These are phyloP conservation scores for Drosophila orosa DNA, from an alignment of 1,140 invertebrate genomes.

Conservation along the genomic window DNA sequence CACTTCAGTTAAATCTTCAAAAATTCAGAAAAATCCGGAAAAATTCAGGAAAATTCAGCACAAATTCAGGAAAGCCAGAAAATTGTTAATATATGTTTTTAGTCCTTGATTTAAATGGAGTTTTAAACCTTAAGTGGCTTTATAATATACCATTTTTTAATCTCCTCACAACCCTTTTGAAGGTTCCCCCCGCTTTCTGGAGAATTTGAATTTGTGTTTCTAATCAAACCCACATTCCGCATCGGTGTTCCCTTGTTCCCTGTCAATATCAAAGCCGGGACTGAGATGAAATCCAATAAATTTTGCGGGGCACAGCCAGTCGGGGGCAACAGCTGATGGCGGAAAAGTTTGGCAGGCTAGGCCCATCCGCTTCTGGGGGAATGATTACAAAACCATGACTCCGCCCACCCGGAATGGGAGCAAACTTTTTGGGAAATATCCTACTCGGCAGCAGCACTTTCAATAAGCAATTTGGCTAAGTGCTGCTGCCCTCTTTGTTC, in stretches of 20 bases:
- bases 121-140: neutral
- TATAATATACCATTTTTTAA: neutral
- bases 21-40: too few relatives aligned
- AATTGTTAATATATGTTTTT: too few relatives aligned
- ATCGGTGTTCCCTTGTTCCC: conserved; percentile 17
- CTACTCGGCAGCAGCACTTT: conserved; percentile 57
- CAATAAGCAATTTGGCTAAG: conserved; percentile 82
- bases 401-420: conserved; percentile 21
- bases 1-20: too few relatives aligned
- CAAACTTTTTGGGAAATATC: conserved; percentile 50
- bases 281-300: conserved; percentile 65
- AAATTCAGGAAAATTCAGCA: too few relatives aligned
- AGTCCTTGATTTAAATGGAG: neutral
- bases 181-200: neutral
- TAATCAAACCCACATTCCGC: conserved; percentile 32
- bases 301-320: conserved; percentile 17
- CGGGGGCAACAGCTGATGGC: conserved; percentile 55
- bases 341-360: conserved; percentile 51
- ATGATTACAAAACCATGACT: conserved; percentile 65
- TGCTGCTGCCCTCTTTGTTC: conserved; percentile 30
- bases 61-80: too few relatives aligned
- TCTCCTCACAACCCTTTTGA: neutral
- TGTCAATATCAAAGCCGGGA: conserved; percentile 38
- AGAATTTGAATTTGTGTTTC: conserved; percentile 14
- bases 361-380: conserved; percentile 36